phyloP scores from a whole-genome alignment of 2,888 invertebrate species.

The Callyntrura guangdongensis region DNA sequence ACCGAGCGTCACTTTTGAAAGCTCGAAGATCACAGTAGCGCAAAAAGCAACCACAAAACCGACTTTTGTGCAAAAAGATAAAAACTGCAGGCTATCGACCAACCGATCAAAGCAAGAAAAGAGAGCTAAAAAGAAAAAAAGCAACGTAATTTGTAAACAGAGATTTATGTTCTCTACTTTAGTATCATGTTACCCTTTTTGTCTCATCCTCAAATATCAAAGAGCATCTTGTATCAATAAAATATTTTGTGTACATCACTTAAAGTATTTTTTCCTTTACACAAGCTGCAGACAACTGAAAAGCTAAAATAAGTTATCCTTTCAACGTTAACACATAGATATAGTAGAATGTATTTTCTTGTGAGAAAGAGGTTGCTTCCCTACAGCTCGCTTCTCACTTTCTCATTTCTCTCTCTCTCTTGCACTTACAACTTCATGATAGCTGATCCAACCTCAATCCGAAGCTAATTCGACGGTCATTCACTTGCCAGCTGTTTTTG shows the following conservation, averaged over 20 bases:
- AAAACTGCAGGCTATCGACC: no score
- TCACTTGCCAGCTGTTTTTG: constrained; percentile 4
- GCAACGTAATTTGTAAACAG: neutral
- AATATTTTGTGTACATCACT: no score
- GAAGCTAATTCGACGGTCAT: constrained; percentile 22
- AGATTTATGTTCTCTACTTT: neutral
- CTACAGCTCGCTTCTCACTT: no score
- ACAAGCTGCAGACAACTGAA: no score
- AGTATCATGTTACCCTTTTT: neutral
- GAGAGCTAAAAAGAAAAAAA: neutral
- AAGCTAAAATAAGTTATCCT: no score
- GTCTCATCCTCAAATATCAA: neutral
- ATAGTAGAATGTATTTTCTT: neutral
- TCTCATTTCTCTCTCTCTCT: neutral
- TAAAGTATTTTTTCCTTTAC: no score
- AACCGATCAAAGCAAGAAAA: neutral
- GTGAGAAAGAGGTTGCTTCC: neutral
- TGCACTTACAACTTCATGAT: neutral
- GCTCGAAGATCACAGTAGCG: neutral
- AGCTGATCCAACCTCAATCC: neutral
- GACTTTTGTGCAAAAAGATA: neutral
- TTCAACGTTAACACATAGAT: no score
- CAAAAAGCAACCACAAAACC: neutral
- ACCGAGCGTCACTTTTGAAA: neutral
- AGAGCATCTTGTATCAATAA: neutral